Evolutionary conservation across 2,797 vertebrate species (phyloP).

Genomic region (Gila robusta): DNA sequence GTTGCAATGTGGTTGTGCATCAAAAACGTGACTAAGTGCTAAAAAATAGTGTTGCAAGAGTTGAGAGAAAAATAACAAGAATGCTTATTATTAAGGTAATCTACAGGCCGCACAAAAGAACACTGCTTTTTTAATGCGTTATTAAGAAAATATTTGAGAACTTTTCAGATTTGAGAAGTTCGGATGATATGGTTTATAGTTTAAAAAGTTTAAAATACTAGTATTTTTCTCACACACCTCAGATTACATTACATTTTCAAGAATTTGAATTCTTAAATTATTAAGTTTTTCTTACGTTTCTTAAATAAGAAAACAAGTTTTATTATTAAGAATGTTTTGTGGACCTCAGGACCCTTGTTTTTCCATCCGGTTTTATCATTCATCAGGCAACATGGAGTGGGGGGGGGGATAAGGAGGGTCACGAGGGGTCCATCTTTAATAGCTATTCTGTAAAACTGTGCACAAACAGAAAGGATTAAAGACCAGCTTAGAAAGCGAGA

Average conservation of each 20-base stretch:
- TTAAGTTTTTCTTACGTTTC: too few relatives aligned
- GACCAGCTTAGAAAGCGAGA: slow-evolving; percentile 69
- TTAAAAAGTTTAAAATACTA: too few relatives aligned
- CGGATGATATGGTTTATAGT: too few relatives aligned
- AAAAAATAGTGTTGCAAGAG: neutral
- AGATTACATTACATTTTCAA: too few relatives aligned
- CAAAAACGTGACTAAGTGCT: neutral
- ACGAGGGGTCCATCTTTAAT: neutral
- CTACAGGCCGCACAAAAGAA: too few relatives aligned
- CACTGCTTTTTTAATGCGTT: too few relatives aligned
- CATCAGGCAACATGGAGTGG: neutral
- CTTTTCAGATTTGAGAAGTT: neutral
- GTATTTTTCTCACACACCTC: too few relatives aligned
- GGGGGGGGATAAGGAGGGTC: slow-evolving; percentile 11
- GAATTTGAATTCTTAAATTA: too few relatives aligned
- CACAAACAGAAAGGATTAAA: slow-evolving; percentile 74
- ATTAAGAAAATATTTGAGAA: too few relatives aligned
- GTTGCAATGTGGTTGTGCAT: neutral
- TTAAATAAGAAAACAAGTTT: too few relatives aligned
- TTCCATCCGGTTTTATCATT: neutral
- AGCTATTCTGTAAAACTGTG: slow-evolving; percentile 61
- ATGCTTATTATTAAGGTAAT: too few relatives aligned
- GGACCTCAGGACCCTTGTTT: neutral
- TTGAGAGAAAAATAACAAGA: neutral
- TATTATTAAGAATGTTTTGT: neutral